phyloP scores from a whole-genome alignment of 2,888 invertebrate species.

The Metopia argyrocephala region DNA sequence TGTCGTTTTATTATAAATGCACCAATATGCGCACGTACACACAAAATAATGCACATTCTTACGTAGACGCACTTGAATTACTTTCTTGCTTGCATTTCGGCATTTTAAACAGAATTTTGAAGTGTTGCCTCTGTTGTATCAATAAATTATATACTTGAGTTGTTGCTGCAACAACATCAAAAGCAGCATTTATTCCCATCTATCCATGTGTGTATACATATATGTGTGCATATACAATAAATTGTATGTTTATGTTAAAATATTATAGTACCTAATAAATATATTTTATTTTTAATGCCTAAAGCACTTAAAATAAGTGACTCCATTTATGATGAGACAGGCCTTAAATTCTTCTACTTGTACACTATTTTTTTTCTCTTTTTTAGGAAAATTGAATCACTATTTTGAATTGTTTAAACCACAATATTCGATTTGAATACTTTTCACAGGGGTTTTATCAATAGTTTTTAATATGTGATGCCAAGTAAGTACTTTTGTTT shows the following conservation, averaged over 20 bases:
- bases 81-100: conserved; percentile 29
- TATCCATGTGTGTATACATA: background rate
- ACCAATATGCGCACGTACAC: background rate
- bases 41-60: too few relatives aligned
- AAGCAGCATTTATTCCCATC: background rate
- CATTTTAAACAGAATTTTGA: conserved; percentile 51
- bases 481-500: too few relatives aligned
- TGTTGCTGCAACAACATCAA: conserved; percentile 24
- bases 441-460: background rate
- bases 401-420: conserved; percentile 35
- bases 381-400: conserved; percentile 46
- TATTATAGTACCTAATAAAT: conserved; percentile 17
- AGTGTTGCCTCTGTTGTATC: conserved; percentile 59
- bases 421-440: background rate
- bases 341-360: conserved; percentile 46
- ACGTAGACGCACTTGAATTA: conserved; percentile 14
- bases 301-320: conserved; percentile 61
- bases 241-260: conserved; percentile 35
- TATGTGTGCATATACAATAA: background rate
- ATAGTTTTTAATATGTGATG: too few relatives aligned
- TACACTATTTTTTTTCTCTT: too few relatives aligned
- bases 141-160: conserved; percentile 62
- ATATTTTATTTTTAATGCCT: conserved; percentile 21
- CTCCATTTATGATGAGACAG: conserved; percentile 54
- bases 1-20: conserved; percentile 27